Base-by-base conservation (phyloP, 2,113 vertebrate species). In the Etia nguti region DNA sequence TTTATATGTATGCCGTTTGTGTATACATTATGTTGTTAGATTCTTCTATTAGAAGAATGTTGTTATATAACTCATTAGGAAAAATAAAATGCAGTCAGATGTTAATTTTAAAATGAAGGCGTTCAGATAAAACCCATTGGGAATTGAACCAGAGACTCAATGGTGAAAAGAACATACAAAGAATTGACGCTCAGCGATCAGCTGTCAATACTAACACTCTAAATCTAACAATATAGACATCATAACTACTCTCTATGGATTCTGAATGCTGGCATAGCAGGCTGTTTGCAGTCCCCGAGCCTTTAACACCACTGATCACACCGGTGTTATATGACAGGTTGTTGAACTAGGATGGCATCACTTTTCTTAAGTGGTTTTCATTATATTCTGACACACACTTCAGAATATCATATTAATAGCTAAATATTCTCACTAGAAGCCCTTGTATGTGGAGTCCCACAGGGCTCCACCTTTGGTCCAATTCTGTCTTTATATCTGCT, bases 71-170 rank as follows among this genome's bases (percentile, higher is more conserved):
- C 41, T 29, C 13, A 73, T 73, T 26, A 2, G 22, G 22, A 75
- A 15, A 75, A 10, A 73, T 8, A 48, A 29, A 75, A 5, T 75
- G 15, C 15, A 48, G 41, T 29, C 24, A 48, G 6, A 29, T 75
- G 24, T 48, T 75, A 48, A 75, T 7, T 26, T 29, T 29, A 48
- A 75, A 75, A 48, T 1, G 15, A 20, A 29, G 6, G 6, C 0
- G 29, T 73, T 73, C 68, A 73, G 22, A 20, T 48, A 75, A 48
- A 75, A 26, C 4, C 6, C 15, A 20, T 0, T 24, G 9, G 68
- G 68, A 75, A 48, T 46, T 2, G 4, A 75, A 48, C 9, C 15
- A 48, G 41, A 10, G 22, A 48, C 41, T 75, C 22, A 3, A 22
- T 46, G 41, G 41, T 70, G 13, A 43, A 73, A 73, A 46, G 15